A percentile compares a stretch with the other conserved stretches of the same genome.
Evolutionary conservation across 2,888 invertebrate genomes (phyloP).

Genomic region (Ophion costatus): DNA sequence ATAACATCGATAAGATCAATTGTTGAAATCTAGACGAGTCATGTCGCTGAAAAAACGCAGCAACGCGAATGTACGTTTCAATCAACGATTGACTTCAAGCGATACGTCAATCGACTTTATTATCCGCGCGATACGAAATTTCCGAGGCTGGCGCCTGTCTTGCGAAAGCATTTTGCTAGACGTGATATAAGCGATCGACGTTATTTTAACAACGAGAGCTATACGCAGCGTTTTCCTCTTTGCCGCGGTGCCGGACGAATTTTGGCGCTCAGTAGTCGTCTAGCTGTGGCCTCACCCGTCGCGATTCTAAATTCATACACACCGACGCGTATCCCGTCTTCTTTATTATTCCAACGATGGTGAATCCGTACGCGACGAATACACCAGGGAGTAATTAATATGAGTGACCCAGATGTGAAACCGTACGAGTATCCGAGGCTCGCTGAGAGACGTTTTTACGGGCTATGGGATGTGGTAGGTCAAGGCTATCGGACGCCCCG

Average conservation of each 20-base stretch:
- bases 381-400: slow-evolving; percentile 14
- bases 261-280: slow-evolving; percentile 61
- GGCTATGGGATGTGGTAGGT: slow-evolving; percentile 81
- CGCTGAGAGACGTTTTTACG: slow-evolving; percentile 55
- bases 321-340: neutral
- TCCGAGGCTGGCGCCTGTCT: slow-evolving; percentile 50
- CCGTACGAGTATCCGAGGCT: slow-evolving; percentile 43
- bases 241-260: slow-evolving; percentile 31
- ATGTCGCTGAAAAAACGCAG: neutral
- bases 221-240: slow-evolving; percentile 32
- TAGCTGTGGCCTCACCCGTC: slow-evolving; percentile 48
- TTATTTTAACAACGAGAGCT: slow-evolving; percentile 62
- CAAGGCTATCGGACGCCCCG: slow-evolving; percentile 68
- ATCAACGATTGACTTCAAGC: slow-evolving; percentile 10
- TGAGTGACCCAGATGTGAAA: slow-evolving; percentile 34
- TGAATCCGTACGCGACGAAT: neutral
- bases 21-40: neutral
- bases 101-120: slow-evolving; percentile 7
- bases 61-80: neutral
- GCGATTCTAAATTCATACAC: slow-evolving; percentile 35
- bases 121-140: slow-evolving; percentile 15
- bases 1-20: neutral
- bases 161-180: slow-evolving; percentile 40
- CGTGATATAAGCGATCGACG: slow-evolving; percentile 54
- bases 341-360: neutral